These are phyloP conservation scores for Phoebastria nigripes DNA, from an alignment of 2,797 vertebrate species.

Conservation along the genomic window DNA sequence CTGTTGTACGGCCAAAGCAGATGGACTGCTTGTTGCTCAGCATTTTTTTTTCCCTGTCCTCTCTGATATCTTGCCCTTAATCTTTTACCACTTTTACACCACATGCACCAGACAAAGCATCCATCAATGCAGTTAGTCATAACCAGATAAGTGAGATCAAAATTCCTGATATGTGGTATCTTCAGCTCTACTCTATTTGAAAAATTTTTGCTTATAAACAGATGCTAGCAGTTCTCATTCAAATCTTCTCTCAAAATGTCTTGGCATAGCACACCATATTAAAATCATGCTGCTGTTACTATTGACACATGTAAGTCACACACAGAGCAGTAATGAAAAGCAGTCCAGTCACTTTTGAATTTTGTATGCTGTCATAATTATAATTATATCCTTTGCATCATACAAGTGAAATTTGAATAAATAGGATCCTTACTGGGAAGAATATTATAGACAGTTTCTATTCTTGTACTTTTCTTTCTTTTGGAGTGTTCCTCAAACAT, in stretches of 20 bases:
- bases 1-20: conserved; percentile 31
- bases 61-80: conserved; percentile 49
- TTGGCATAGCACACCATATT: not conserved
- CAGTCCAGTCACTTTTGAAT: not conserved
- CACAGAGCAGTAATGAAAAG: conserved; percentile 52
- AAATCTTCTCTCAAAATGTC: conserved; percentile 22
- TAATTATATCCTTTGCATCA: not conserved
- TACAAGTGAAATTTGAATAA: conserved; percentile 13
- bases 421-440: not conserved
- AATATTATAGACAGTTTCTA: not conserved
- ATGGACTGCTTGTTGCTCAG: not conserved
- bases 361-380: conserved; percentile 17
- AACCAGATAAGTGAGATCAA: conserved; percentile 19
- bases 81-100: conserved; percentile 17
- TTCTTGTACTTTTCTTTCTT: not conserved
- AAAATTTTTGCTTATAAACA: conserved; percentile 4
- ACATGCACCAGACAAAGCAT: not conserved
- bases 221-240: conserved; percentile 6
- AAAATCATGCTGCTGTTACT: conserved; percentile 34
- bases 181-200: not conserved
- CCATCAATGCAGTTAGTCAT: not conserved
- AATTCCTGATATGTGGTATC: not conserved
- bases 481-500: not conserved
- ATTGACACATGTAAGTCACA: conserved; percentile 13
- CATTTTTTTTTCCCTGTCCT: not conserved